Percentiles rank a stretch among this genome's conserved stretches.
These are phyloP conservation scores for Chlorops oryzae DNA, from an alignment of 1,140 invertebrate genomes.

Conservation along the genomic window DNA sequence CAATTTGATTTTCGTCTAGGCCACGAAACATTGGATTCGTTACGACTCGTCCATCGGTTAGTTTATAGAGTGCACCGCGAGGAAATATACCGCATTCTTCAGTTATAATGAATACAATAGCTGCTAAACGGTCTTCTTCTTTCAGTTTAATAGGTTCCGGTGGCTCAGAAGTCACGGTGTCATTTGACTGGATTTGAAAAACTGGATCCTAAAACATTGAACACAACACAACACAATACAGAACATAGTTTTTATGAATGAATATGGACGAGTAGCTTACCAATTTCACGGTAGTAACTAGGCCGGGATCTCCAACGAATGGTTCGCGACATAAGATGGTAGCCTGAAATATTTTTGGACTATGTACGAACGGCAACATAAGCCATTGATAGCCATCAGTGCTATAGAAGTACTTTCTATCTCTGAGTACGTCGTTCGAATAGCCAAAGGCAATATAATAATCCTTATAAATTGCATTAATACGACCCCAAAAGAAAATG, in stretches of 20 bases:
- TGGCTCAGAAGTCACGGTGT: conserved; percentile 47
- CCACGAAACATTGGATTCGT: conserved; percentile 65
- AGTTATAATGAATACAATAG: conserved; percentile 61
- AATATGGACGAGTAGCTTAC: conserved; percentile 17
- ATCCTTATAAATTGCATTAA: conserved; percentile 60
- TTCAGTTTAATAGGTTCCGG: conserved; percentile 56
- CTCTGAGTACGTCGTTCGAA: conserved; percentile 58
- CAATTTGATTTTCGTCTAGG: conserved; percentile 54
- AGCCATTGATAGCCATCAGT: conserved; percentile 63
- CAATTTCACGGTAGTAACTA: conserved; percentile 49
- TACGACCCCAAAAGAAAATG: conserved; percentile 69
- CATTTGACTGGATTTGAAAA: conserved; percentile 47
- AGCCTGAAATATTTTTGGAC: conserved; percentile 54
- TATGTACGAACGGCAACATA: conserved; percentile 56
- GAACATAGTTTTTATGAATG: too few species aligned
- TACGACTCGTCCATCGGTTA: conserved; percentile 57
- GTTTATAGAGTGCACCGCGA: conserved; percentile 63
- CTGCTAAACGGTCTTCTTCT: conserved; percentile 68
- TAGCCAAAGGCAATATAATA: conserved; percentile 71
- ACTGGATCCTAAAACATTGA: conserved; percentile 38
- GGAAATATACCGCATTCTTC: conserved; percentile 64
- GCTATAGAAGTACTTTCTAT: conserved; percentile 65
- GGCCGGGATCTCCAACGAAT: conserved; percentile 55
- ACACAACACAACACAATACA: too few species aligned
- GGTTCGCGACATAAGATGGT: conserved; percentile 51